Evolutionary conservation across 2,113 vertebrate genomes (phyloP).

Genomic region (Cairina moschata): DNA sequence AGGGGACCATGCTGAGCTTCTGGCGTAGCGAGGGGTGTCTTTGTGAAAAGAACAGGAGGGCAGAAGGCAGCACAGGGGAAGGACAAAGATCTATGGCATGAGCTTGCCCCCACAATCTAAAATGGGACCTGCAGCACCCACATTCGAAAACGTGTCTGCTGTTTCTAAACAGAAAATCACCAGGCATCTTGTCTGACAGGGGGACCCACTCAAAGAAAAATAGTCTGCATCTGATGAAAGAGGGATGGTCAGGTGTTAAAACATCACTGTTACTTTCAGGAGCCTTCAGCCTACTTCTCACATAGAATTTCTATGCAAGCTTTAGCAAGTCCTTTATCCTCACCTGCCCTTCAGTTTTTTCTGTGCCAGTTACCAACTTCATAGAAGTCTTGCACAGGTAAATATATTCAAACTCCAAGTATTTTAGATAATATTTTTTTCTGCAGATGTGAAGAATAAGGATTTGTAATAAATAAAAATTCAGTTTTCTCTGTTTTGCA

Average conservation of each 20-base stretch:
- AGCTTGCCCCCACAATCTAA: not conserved
- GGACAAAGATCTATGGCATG: not conserved
- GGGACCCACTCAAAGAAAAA: fast-evolving
- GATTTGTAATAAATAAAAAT: not conserved
- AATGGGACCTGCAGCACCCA: not conserved
- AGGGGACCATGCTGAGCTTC: not conserved
- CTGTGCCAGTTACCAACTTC: not conserved
- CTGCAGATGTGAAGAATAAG: not conserved
- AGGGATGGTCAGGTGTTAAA: not conserved
- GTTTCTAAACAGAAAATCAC: not conserved
- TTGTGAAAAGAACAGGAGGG: not conserved
- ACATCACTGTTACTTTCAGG: not conserved
- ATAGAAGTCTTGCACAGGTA: not conserved
- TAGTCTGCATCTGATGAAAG: not conserved
- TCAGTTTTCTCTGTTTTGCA: not conserved
- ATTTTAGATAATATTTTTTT: not conserved
- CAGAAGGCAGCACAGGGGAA: not conserved
- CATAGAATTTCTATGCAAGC: not conserved
- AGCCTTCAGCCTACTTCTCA: not conserved
- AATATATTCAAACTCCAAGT: not conserved
- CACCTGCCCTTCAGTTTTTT: not conserved
- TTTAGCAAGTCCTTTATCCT: not conserved
- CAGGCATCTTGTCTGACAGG: not conserved
- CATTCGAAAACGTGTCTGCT: not conserved
- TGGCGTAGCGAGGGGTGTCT: not conserved